Percentiles rank a stretch among this genome's conserved stretches.
Evolutionary conservation across 2,113 vertebrate genomes (phyloP).

Genomic region (Anarrhichthys ocellatus): DNA sequence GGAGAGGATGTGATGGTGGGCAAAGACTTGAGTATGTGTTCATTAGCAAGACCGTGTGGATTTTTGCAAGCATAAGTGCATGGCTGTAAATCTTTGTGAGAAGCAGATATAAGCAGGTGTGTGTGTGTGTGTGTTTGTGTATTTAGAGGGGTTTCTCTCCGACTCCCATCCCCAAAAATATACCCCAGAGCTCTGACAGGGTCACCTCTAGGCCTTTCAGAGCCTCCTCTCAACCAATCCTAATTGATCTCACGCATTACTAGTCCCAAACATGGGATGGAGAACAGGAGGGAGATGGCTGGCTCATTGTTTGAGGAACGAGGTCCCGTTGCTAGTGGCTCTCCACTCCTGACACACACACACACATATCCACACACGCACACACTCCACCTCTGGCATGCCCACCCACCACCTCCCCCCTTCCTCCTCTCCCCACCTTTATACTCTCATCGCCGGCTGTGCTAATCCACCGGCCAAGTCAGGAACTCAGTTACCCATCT

Average conservation of each 20-base stretch:
- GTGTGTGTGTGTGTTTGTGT: slow-evolving; percentile 64
- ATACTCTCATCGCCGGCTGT: slow-evolving; percentile 76
- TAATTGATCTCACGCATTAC: slow-evolving; percentile 85
- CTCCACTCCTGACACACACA: slow-evolving; percentile 41
- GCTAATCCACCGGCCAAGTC: slow-evolving; percentile 78
- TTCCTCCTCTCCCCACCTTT: slow-evolving; percentile 58
- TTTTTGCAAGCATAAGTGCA: slow-evolving; percentile 33
- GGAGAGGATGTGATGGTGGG: slow-evolving; percentile 77
- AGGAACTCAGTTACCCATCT: slow-evolving; percentile 89
- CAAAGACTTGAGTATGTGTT: slow-evolving; percentile 42
- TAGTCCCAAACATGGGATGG: slow-evolving; percentile 79
- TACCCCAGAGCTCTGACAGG: slow-evolving; percentile 76
- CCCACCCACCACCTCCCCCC: slow-evolving; percentile 69
- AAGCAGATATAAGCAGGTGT: slow-evolving; percentile 24
- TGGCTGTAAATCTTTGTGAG: slow-evolving; percentile 45
- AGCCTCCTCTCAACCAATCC: slow-evolving; percentile 81
- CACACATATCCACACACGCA: slow-evolving; percentile 30
- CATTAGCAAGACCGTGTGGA: slow-evolving; percentile 52
- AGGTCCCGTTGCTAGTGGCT: slow-evolving; percentile 68
- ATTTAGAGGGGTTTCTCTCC: slow-evolving; percentile 47
- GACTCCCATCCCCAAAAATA: slow-evolving; percentile 60
- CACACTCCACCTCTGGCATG: slow-evolving; percentile 69
- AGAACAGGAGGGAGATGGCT: slow-evolving; percentile 74
- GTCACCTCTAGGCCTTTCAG: slow-evolving; percentile 82
- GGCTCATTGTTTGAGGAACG: slow-evolving; percentile 75